A percentile compares a stretch with the other conserved stretches of the same genome.
phyloP scores from a whole-genome alignment of 2,113 vertebrate species.

The Ardeotis arabs region DNA sequence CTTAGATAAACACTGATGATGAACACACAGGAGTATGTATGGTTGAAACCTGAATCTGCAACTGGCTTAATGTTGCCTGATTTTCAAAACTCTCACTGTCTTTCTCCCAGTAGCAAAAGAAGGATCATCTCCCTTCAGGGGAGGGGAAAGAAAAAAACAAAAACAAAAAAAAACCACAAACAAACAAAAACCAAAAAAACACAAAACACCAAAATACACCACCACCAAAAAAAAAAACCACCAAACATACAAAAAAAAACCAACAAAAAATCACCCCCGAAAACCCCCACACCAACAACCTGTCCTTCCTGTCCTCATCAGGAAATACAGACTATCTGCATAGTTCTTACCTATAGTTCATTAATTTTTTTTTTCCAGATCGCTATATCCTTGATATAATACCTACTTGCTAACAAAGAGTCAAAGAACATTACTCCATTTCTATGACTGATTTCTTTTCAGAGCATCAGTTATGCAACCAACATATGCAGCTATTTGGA shows the following conservation, averaged over 20 bases:
- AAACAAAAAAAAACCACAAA: too few relatives aligned
- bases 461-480: neutral
- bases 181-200: too few relatives aligned
- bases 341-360: neutral
- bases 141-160: neutral
- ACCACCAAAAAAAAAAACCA: too few relatives aligned
- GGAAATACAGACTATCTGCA: neutral
- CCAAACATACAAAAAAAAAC: too few relatives aligned
- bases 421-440: neutral
- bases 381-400: neutral
- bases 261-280: too few relatives aligned
- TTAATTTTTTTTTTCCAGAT: neutral
- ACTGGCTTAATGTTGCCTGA: neutral
- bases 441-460: neutral
- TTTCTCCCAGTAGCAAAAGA: neutral
- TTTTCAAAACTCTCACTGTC: neutral
- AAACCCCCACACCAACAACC: too few relatives aligned
- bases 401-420: neutral
- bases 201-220: too few relatives aligned
- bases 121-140: neutral
- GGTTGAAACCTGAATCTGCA: neutral
- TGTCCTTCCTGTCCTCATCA: neutral
- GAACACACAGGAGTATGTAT: neutral
- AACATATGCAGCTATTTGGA: neutral
- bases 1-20: neutral